Base-by-base conservation (phyloP, 2,888 invertebrate species). In the Eretmocerus hayati region DNA sequence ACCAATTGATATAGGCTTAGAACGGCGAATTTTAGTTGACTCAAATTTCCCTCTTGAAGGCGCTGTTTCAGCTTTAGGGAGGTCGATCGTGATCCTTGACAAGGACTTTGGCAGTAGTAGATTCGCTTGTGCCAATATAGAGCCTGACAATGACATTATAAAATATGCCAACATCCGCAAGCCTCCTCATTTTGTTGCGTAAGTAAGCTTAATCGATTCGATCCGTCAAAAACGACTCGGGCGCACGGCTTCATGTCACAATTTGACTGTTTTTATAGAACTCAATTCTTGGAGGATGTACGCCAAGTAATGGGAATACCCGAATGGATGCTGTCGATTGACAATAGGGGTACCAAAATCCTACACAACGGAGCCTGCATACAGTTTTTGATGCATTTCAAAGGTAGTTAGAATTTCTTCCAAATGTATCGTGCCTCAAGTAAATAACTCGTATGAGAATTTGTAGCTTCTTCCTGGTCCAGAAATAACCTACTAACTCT, bases 111-210 rank as follows among this genome's bases (percentile, higher is more conserved):
- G 83, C 40, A 66, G 77, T 9, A 83, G 85, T 55, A 76, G 86
- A 57, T 86, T 86, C 67, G 91, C 92, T 2, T 93, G 93, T 70
- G 92, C 92, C 44, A 93, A 92, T 69, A 89, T 94, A 54, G 86
- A 87, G 64, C 87, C 90, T 0, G 93, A 93, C 67, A 84, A 88
- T 64, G 89, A 93, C 68, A 89, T 92, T 53, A 84, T 92, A 42
- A 92, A 91, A 73, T 91, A 86, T 63, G 85, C 86, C 0, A 91
- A 91, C 59, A 81, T 93, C 23, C 83, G 86, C 69, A 88, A 86
- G 69, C 87, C 90, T 39, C 90, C 91, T 1, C 77, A 88, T 69
- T 93, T 93, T 71, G 88, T 90, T 16, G 78, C 89, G 90, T 92
- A 75, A 81, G 84, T 61, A 36, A 23, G 23, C 26, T 4, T 30